phyloP scores from a whole-genome alignment of 1,140 invertebrate genomes.

The Metaphire vulgaris region DNA sequence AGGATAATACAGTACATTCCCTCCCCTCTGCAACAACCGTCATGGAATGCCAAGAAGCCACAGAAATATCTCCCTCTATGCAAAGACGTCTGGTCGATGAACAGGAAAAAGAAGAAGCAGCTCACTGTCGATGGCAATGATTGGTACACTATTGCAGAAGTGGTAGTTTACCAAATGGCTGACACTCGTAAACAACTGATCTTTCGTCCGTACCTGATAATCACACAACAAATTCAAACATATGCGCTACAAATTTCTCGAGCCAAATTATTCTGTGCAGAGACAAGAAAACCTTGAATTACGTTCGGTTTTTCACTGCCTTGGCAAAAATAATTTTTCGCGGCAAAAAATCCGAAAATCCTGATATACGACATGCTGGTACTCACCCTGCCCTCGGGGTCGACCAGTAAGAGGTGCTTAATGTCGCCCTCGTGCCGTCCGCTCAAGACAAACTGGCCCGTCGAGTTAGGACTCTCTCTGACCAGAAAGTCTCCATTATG shows the following conservation, averaged over 20 bases:
- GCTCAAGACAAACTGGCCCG: conserved; percentile 89
- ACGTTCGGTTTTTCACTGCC: too few relatives aligned
- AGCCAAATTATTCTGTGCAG: too few relatives aligned
- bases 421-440: conserved; percentile 73
- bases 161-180: conserved; percentile 93
- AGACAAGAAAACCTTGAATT: too few relatives aligned
- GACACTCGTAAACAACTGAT: conserved; percentile 90
- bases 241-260: too few relatives aligned
- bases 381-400: conserved; percentile 90
- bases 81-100: not conserved
- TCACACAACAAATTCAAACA: too few relatives aligned
- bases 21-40: too few relatives aligned
- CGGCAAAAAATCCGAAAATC: not conserved
- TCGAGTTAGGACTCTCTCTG: conserved; percentile 73
- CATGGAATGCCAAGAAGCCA: too few relatives aligned
- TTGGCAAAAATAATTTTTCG: too few relatives aligned
- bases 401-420: conserved; percentile 89
- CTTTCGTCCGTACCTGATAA: conserved; percentile 82
- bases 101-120: conserved; percentile 41
- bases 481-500: conserved; percentile 91
- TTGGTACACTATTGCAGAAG: conserved; percentile 82
- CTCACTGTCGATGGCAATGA: conserved; percentile 55
- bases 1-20: too few relatives aligned
- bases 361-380: too few relatives aligned
- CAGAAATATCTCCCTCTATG: too few relatives aligned